Conservation (phyloP, 1,140 invertebrate species). For the Cherax destructor region DNA sequence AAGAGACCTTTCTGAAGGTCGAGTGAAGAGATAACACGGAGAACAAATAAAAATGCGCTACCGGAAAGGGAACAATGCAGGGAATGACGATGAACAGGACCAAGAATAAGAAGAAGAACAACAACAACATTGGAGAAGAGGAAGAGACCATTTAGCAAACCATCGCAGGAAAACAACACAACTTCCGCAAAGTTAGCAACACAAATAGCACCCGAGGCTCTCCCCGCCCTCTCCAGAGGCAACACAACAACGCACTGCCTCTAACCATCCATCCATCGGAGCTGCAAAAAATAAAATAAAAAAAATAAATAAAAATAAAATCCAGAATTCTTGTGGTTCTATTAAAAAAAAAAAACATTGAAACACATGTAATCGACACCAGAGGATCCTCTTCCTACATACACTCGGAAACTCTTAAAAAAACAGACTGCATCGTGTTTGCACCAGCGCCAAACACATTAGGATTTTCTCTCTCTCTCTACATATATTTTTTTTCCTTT, state of each 20-base stretch:
- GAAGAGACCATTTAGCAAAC: too few species aligned
- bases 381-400: too few species aligned
- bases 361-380: not conserved
- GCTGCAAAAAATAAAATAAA: too few species aligned
- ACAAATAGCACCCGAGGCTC: slow-evolving; percentile 7
- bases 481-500: too few species aligned
- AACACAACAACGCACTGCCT: too few species aligned
- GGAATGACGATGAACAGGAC: not conserved
- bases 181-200: slow-evolving; percentile 19
- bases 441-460: not conserved
- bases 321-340: too few species aligned
- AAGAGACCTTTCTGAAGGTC: not conserved
- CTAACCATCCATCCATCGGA: too few species aligned
- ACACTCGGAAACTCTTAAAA: not conserved
- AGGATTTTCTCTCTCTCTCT: not conserved
- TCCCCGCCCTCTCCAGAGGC: not conserved
- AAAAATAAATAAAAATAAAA: too few species aligned
- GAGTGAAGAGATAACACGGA: not conserved
- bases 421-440: not conserved
- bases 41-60: too few species aligned
- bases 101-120: not conserved
- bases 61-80: slow-evolving; percentile 17
- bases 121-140: not conserved
- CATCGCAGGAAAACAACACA: not conserved
- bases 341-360: not conserved